phyloP scores from a whole-genome alignment of 2,888 invertebrate genomes.

The Hemithea aestivaria region DNA sequence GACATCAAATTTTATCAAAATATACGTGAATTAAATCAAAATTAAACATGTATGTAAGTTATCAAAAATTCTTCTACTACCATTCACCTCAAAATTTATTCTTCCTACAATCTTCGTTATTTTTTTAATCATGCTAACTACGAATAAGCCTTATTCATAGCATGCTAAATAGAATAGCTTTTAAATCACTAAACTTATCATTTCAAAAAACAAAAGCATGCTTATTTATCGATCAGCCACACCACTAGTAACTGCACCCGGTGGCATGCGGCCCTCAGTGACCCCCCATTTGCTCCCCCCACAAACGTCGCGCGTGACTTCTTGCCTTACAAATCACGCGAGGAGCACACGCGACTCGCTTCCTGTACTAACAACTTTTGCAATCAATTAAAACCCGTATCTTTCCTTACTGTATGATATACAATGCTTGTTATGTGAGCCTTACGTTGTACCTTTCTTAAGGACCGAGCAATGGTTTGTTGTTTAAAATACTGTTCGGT shows the following conservation, averaged over 20 bases:
- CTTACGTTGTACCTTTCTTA: accelerated
- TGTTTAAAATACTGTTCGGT: not conserved
- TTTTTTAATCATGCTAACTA: no score
- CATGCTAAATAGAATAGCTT: no score
- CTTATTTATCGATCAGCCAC: conserved; percentile 71
- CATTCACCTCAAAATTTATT: no score
- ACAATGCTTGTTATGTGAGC: conserved; percentile 24
- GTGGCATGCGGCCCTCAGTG: conserved; percentile 62
- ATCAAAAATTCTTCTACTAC: no score
- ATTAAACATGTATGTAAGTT: no score
- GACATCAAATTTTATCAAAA: no score
- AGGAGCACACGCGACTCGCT: conserved; percentile 59
- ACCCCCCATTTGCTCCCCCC: conserved; percentile 42
- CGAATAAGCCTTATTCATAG: no score
- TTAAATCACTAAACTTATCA: no score
- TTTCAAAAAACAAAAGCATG: no score
- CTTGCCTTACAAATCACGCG: conserved; percentile 72
- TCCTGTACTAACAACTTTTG: conserved; percentile 36
- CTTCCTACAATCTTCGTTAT: no score
- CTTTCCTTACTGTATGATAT: conserved; percentile 11
- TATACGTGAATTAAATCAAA: no score
- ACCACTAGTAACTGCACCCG: conserved; percentile 51
- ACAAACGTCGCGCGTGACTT: conserved; percentile 69
- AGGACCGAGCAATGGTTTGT: conserved; percentile 30
- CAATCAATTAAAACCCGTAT: conserved; percentile 33